These are phyloP conservation scores for Syngnathus scovelli DNA, from an alignment of 2,113 vertebrate species.

Conservation along the genomic window DNA sequence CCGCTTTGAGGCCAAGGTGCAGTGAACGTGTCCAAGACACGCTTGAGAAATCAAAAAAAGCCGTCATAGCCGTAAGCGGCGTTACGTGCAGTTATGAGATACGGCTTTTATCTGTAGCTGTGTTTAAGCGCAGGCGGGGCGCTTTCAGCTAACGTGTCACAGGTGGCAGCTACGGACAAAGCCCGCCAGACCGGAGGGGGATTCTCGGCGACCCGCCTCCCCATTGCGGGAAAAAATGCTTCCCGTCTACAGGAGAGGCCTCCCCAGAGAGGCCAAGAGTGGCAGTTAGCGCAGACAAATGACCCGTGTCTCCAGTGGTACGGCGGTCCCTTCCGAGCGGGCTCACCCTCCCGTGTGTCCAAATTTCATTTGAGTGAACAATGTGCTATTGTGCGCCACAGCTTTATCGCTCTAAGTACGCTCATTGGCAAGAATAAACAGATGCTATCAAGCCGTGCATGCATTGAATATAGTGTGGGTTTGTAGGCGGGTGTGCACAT, in stretches of 20 bases:
- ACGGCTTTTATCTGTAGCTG: conserved; percentile 24
- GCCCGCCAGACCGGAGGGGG: conserved; percentile 13
- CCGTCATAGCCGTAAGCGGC: conserved; percentile 11
- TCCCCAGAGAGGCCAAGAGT: conserved; percentile 25
- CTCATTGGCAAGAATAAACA: conserved; percentile 47
- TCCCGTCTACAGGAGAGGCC: conserved; percentile 32
- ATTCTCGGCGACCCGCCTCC: conserved; percentile 23
- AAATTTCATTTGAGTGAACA: conserved; percentile 58
- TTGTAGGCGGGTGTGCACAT: conserved; percentile 7
- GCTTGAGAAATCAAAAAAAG: conserved; percentile 15
- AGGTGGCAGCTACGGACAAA: conserved; percentile 29
- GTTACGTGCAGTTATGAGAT: conserved; percentile 6
- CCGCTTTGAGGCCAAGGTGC: conserved; percentile 30
- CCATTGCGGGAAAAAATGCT: conserved; percentile 41
- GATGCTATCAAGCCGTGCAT: conserved; percentile 33
- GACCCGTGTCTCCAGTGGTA: conserved; percentile 42
- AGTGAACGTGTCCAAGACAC: conserved; percentile 27
- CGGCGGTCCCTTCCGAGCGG: conserved; percentile 28
- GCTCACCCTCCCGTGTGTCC: conserved; percentile 29
- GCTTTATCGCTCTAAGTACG: conserved; percentile 38
- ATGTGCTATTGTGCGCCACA: conserved; percentile 44
- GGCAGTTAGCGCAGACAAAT: conserved; percentile 60
- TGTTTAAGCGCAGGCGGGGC: conserved; percentile 9
- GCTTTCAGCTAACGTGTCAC: conserved; percentile 44
- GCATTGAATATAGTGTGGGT: neutral